Conservation (phyloP, 1,140 invertebrate species). For the Theocolax elegans region DNA sequence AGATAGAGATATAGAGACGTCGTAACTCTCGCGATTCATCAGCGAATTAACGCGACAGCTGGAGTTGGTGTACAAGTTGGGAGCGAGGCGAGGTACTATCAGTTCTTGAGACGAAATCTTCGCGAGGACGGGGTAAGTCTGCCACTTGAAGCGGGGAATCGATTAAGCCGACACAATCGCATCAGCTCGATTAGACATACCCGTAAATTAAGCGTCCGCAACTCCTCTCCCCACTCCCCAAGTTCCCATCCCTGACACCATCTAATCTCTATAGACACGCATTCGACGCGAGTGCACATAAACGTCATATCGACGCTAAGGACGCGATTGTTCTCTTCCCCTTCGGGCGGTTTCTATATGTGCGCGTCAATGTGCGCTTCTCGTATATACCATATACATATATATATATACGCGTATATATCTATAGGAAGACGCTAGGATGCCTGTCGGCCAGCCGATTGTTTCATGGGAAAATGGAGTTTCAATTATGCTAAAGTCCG, state of each 20-base stretch:
- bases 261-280: conserved; percentile 2
- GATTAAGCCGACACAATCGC: conserved; percentile 31
- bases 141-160: not conserved
- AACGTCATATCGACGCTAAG: conserved; percentile 27
- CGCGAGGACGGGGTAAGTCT: too few species aligned
- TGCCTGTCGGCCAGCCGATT: conserved; percentile 8
- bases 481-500: conserved; percentile 23
- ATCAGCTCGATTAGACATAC: conserved; percentile 20
- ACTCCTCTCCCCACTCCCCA: too few species aligned
- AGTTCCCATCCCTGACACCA: not conserved
- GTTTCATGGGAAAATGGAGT: conserved; percentile 22
- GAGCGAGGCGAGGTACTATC: too few species aligned
- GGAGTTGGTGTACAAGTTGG: too few species aligned
- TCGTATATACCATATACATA: too few species aligned
- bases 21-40: too few species aligned
- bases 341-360: not conserved
- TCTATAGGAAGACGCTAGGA: too few species aligned
- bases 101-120: too few species aligned
- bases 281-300: not conserved
- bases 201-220: conserved; percentile 26
- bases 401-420: too few species aligned
- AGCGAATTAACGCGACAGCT: too few species aligned
- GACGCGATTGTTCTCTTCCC: conserved; percentile 16
- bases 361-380: not conserved
- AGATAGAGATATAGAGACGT: too few species aligned